Evolutionary conservation across 2,888 invertebrate species (phyloP), one percentile per base, ranked within the genome.

Genomic region (Oscheius myriophilus): DNA sequence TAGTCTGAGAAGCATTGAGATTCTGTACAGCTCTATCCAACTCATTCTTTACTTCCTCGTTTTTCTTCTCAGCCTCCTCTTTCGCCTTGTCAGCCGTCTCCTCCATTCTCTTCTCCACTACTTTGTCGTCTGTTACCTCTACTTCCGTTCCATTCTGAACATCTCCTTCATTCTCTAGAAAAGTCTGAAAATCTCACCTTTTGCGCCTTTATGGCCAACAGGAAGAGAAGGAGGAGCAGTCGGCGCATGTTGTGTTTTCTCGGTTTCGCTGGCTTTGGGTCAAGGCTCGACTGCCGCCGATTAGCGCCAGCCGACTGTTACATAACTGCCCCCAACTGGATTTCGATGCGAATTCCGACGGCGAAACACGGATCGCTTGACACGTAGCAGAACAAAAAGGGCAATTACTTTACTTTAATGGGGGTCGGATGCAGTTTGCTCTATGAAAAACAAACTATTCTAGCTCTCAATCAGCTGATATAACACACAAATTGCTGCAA

Each of bases 41-140:
- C 39, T 65, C 65, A n/a, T 43, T 49, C 33, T 55, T 55, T 18
- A 57, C 65, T 55, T 65, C 65, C 25, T 55, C 33, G 18, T 55
- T 14, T 25, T 46, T 54, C 54, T 45, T 23, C 23, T 42, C 23
- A 12, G 42, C 39, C 21, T 12, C 39, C n/a, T 65, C 55, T n/a
- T 49, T 49, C 6, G 18, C 21, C 52, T 63, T 49, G 2, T 61
- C 49, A 7, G 46, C 61, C 11, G 46, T 49, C 49, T 61, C 49
- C 39, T 46, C 33, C 39, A 61, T 39, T n/a, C 61, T 46, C 12
- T 49, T 49, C 14, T 26, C 16, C 18, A 49, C 33, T 33, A 9
- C 9, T 3, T 9, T 33, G 3, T 33, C 7, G 33, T 46, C 33
- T 11, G 9, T 61, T 9, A 46, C 61, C 18, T 61, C 61, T 11